Percentiles rank a stretch among this genome's conserved stretches.
These are phyloP conservation scores for Heliconius melpomene DNA, from an alignment of 1,140 invertebrate species.

Conservation along the genomic window DNA sequence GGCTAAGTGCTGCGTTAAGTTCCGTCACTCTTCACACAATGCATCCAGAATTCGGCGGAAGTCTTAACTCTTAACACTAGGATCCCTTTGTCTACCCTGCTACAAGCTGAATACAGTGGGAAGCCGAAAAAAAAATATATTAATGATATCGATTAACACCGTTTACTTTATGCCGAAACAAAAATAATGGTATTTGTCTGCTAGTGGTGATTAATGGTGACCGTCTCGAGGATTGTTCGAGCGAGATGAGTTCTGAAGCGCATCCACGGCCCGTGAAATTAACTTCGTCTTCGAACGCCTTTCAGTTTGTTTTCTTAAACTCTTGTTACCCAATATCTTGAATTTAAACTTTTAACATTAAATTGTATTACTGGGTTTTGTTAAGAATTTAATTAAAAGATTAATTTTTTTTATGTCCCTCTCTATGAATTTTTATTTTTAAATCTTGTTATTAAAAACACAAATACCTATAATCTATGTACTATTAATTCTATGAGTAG, in stretches of 20 bases:
- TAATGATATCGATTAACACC: neutral
- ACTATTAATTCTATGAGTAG: too few relatives aligned
- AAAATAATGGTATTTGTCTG: constrained; percentile 42
- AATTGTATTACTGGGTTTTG: neutral
- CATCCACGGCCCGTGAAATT: constrained; percentile 55
- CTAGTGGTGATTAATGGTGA: constrained; percentile 68
- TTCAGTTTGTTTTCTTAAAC: constrained; percentile 15
- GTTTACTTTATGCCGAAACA: neutral
- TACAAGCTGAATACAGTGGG: too few relatives aligned
- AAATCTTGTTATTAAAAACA: neutral
- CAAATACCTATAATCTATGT: too few relatives aligned
- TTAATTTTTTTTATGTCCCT: neutral
- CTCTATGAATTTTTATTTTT: neutral
- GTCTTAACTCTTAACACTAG: too few relatives aligned
- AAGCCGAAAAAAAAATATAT: neutral
- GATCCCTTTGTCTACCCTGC: too few relatives aligned
- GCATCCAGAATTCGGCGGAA: too few relatives aligned
- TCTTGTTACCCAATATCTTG: constrained; percentile 12
- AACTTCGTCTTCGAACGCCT: constrained; percentile 8
- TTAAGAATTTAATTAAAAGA: neutral
- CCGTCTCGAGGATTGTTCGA: constrained; percentile 66
- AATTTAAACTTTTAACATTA: constrained; percentile 2
- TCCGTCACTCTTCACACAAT: too few relatives aligned
- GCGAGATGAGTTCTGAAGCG: constrained; percentile 72
- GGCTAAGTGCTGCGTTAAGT: too few relatives aligned